phyloP scores from a whole-genome alignment of 2,888 invertebrate species.

The Tyria jacobaeae region DNA sequence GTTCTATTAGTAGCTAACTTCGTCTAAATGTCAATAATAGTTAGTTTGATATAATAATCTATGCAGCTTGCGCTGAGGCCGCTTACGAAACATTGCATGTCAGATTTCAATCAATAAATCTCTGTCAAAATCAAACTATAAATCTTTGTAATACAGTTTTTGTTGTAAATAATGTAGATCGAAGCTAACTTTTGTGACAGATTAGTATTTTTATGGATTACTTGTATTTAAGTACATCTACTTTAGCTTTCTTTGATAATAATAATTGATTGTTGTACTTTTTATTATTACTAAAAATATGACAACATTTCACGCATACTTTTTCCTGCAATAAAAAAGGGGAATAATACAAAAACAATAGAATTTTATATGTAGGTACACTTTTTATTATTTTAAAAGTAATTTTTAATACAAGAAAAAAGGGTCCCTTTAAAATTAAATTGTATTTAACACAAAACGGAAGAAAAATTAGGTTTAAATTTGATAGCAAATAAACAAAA shows the following conservation, averaged over 20 bases:
- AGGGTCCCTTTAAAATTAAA: no score
- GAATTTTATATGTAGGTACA: no score
- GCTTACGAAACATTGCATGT: conserved; percentile 5
- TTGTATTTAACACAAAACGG: no score
- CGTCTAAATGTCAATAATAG: background rate
- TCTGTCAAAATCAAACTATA: background rate
- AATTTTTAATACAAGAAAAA: no score
- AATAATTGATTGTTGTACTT: no score
- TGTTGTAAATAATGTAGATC: background rate
- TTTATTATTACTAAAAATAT: no score
- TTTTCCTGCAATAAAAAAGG: no score
- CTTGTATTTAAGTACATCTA: background rate
- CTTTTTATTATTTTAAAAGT: no score
- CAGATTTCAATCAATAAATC: background rate
- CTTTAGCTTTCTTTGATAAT: background rate
- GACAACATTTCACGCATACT: no score
- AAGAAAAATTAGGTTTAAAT: no score
- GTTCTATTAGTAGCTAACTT: background rate
- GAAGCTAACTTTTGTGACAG: background rate
- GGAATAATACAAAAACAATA: no score
- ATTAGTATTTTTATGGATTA: conserved; percentile 2
- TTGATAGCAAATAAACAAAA: no score
- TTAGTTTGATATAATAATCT: conserved; percentile 1
- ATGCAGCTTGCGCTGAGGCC: background rate
- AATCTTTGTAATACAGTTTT: background rate